Evolutionary conservation across 2,888 invertebrate genomes (phyloP).

Genomic region (Thymelicus acteon): DNA sequence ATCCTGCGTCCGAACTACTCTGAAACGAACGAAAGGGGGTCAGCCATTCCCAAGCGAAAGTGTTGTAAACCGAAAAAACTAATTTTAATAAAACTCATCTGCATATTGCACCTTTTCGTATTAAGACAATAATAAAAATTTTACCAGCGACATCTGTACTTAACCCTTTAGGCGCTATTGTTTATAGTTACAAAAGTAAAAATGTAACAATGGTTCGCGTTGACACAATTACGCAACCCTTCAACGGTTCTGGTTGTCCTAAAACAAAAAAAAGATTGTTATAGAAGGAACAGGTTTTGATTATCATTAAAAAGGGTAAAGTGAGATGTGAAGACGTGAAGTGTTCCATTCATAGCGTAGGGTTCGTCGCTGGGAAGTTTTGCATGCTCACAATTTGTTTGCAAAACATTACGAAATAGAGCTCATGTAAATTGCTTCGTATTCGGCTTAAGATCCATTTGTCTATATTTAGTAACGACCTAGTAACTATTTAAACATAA

Average conservation of each 20-base stretch:
- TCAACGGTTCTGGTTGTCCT: conserved; percentile 54
- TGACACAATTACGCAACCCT: conserved; percentile 78
- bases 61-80: conserved; percentile 62
- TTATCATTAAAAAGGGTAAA: conserved; percentile 79
- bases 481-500: too few relatives aligned
- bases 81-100: conserved; percentile 69
- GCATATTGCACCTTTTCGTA: conserved; percentile 72
- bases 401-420: background rate
- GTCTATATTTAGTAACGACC: too few relatives aligned
- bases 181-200: conserved; percentile 67
- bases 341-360: conserved; percentile 52
- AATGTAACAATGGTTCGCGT: conserved; percentile 65
- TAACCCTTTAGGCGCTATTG: conserved; percentile 62
- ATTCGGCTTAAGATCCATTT: too few relatives aligned
- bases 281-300: conserved; percentile 77
- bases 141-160: conserved; percentile 69
- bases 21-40: conserved; percentile 63
- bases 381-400: background rate
- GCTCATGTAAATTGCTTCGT: too few relatives aligned
- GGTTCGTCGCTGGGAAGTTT: conserved; percentile 22
- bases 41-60: conserved; percentile 69
- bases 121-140: conserved; percentile 72
- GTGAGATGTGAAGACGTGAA: conserved; percentile 77
- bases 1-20: conserved; percentile 57
- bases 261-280: conserved; percentile 82